A percentile compares a stretch with the other conserved stretches of the same genome.
Evolutionary conservation across 2,113 vertebrate genomes (phyloP).

Genomic region (Lagopus muta): DNA sequence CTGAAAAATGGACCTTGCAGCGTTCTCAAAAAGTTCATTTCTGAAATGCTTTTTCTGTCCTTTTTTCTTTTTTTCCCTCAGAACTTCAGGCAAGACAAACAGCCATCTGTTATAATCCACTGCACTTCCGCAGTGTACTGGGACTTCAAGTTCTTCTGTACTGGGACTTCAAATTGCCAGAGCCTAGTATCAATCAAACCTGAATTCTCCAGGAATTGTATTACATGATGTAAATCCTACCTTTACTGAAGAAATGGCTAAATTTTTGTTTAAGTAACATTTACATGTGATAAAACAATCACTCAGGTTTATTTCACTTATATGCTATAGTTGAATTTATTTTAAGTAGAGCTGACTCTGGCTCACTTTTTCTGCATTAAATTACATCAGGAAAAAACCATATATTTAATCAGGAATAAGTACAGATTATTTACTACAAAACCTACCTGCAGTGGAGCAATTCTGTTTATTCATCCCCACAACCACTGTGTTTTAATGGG

Average conservation of each 20-base stretch:
- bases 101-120: not conserved
- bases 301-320: not conserved
- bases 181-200: not conserved
- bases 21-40: not conserved
- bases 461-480: not conserved
- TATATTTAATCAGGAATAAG: not conserved
- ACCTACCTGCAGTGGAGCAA: accelerated
- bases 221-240: not conserved
- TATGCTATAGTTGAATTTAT: not conserved
- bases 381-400: not conserved
- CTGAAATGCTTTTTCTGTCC: not conserved
- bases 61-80: not conserved
- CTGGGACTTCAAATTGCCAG: not conserved
- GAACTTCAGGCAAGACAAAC: not conserved
- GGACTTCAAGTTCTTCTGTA: not conserved
- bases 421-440: not conserved
- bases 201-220: not conserved
- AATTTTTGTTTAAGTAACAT: not conserved
- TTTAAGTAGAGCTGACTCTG: not conserved
- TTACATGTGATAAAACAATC: not conserved
- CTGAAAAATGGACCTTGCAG: not conserved
- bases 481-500: not conserved
- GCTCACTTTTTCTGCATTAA: not conserved
- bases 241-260: not conserved
- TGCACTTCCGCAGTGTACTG: not conserved